Conservation (phyloP, 2,113 vertebrate species). For the Eubucco bourcierii region DNA sequence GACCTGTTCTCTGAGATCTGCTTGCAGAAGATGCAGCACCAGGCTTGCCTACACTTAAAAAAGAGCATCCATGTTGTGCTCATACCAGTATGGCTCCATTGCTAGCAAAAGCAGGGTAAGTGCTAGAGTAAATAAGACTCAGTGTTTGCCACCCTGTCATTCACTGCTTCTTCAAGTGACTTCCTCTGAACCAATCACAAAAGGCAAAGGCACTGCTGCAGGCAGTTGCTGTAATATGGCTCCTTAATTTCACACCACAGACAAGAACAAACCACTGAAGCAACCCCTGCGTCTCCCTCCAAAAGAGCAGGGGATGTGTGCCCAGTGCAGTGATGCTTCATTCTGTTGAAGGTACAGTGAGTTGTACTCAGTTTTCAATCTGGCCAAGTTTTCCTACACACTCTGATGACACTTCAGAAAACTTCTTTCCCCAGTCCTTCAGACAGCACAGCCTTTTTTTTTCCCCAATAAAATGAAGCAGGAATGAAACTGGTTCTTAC, state of each 20-base stretch:
- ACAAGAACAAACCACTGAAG: neutral
- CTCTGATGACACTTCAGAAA: neutral
- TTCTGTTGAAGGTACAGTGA: neutral
- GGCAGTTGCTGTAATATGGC: neutral
- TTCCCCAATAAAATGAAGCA: neutral
- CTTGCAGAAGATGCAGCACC: neutral
- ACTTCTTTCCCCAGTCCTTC: neutral
- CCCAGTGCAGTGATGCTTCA: neutral
- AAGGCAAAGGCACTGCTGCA: neutral
- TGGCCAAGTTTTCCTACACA: neutral
- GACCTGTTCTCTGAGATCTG: neutral
- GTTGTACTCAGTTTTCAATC: neutral
- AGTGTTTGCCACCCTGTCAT: conserved; percentile 19
- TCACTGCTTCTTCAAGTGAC: neutral
- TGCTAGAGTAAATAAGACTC: conserved; percentile 1
- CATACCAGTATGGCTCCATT: neutral
- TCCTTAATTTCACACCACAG: neutral
- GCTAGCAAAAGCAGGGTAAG: neutral
- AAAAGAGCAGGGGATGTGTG: neutral
- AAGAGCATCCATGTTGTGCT: neutral
- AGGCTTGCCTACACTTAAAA: neutral
- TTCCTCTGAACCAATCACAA: neutral
- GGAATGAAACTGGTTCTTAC: neutral
- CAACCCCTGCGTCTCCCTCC: neutral
- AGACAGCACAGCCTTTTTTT: neutral